Percentiles rank a stretch among this genome's conserved stretches.
phyloP scores from a whole-genome alignment of 1,140 invertebrate species.

The Amphibalanus amphitrite region DNA sequence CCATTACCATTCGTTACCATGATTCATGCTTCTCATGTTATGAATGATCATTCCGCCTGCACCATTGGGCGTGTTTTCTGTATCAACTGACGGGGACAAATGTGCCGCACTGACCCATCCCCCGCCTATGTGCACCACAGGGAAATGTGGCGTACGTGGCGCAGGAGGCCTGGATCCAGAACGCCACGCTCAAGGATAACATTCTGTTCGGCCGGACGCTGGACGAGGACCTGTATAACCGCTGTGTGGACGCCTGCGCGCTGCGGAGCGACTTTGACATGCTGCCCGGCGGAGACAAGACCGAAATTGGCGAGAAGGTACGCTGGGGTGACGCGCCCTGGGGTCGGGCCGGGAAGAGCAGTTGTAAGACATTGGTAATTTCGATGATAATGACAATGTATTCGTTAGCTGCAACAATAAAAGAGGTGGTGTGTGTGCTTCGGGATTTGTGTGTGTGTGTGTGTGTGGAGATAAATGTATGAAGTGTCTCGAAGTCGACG shows the following conservation, averaged over 20 bases:
- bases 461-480: too few relatives aligned
- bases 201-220: constrained; percentile 40
- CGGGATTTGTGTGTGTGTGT: too few relatives aligned
- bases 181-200: constrained; percentile 33
- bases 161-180: constrained; percentile 42
- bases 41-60: background rate
- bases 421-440: too few relatives aligned
- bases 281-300: constrained; percentile 70
- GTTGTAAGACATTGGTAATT: too few relatives aligned
- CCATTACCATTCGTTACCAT: too few relatives aligned
- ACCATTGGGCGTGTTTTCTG: too few relatives aligned
- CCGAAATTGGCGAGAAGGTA: constrained; percentile 80
- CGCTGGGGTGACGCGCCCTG: too few relatives aligned
- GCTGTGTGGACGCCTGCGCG: constrained; percentile 66
- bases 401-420: too few relatives aligned
- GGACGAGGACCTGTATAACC: constrained; percentile 56
- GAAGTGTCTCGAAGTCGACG: too few relatives aligned
- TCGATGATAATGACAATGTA: too few relatives aligned
- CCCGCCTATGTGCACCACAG: constrained; percentile 19
- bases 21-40: background rate
- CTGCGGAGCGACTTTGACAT: constrained; percentile 69
- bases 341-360: too few relatives aligned
- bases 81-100: too few relatives aligned
- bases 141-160: constrained; percentile 33
- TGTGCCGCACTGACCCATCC: background rate